Percentiles rank a stretch among this genome's conserved stretches.
Conservation (phyloP, 2,797 vertebrate genomes). For the Sebastes nivosus region DNA sequence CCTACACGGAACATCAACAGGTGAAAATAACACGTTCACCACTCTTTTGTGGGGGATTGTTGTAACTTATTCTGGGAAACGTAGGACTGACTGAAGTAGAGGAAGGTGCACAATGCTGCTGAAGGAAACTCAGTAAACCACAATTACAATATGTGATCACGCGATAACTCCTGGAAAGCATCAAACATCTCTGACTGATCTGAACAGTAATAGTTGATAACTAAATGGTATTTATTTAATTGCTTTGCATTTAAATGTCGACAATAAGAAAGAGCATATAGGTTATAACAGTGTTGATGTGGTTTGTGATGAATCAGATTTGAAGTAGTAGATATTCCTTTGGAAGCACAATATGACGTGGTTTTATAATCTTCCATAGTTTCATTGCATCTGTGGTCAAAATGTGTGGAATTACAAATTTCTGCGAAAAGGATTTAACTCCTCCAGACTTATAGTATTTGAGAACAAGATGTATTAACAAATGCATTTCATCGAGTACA, state of each 20-base stretch:
- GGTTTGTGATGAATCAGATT: neutral
- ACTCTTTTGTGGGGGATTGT: slow-evolving; percentile 11
- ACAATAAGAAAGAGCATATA: neutral
- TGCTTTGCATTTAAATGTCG: neutral
- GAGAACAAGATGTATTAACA: neutral
- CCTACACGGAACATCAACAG: slow-evolving; percentile 53
- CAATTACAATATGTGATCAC: neutral
- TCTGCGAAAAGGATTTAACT: neutral
- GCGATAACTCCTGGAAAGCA: slow-evolving; percentile 34
- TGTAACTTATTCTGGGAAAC: slow-evolving; percentile 50
- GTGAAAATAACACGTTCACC: slow-evolving; percentile 31
- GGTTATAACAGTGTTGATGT: neutral
- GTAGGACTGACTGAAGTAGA: slow-evolving; percentile 1
- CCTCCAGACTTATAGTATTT: neutral
- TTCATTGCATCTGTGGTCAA: neutral
- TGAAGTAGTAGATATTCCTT: neutral
- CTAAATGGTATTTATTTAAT: too few relatives aligned
- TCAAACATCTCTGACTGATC: neutral
- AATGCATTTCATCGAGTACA: slow-evolving; percentile 22
- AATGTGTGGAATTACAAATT: neutral
- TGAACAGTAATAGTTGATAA: neutral
- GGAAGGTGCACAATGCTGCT: slow-evolving; percentile 1
- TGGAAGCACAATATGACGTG: neutral
- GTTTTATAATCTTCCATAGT: neutral
- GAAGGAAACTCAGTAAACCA: slow-evolving; percentile 7